These are phyloP conservation scores for Gallinago nigripennis DNA, from an alignment of 2,797 vertebrate species.

Conservation along the genomic window DNA sequence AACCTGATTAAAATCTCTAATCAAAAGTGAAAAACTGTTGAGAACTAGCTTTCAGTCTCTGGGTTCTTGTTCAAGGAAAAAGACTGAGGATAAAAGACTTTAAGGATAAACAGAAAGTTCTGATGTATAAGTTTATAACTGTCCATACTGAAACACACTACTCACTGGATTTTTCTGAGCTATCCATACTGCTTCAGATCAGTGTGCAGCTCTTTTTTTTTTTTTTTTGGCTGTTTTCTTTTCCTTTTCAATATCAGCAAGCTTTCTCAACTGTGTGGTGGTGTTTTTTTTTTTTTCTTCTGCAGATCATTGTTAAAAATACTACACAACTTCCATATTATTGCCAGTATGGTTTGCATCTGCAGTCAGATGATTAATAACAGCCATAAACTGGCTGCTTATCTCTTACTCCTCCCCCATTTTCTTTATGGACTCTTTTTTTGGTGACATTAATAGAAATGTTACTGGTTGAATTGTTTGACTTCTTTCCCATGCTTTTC, in stretches of 20 bases:
- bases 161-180: neutral
- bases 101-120: neutral
- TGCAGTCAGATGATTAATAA: neutral
- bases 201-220: neutral
- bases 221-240: neutral
- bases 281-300: neutral
- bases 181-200: neutral
- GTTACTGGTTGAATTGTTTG: neutral
- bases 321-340: rapidly evolving
- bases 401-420: neutral
- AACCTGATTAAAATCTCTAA: neutral
- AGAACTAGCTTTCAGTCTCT: neutral
- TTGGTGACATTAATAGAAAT: neutral
- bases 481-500: neutral
- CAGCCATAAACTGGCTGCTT: neutral
- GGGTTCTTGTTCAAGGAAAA: neutral
- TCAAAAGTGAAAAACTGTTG: neutral
- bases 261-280: neutral
- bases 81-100: neutral
- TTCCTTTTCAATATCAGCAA: neutral
- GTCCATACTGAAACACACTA: neutral
- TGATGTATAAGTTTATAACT: neutral
- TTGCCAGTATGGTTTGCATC: neutral
- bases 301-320: neutral
- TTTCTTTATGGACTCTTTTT: neutral